Evolutionary conservation across 2,797 vertebrate genomes (phyloP).

Genomic region (Nasua narica): DNA sequence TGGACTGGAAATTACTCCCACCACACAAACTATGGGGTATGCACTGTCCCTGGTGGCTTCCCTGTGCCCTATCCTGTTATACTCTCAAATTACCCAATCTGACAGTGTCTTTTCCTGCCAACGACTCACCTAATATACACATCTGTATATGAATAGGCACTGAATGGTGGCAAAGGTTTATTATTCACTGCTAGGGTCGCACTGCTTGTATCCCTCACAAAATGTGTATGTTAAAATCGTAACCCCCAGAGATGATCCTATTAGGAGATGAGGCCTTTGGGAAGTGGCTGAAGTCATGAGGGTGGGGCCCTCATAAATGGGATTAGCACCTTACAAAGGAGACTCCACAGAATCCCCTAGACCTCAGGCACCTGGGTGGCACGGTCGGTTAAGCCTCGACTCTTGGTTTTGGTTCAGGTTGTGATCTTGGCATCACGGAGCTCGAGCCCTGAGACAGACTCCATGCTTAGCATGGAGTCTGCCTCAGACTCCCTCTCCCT

Average conservation of each 20-base stretch:
- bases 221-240: background rate
- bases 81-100: background rate
- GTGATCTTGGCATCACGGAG: background rate
- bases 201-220: background rate
- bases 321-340: background rate
- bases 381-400: background rate
- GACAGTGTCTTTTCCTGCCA: background rate
- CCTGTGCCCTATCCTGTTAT: background rate
- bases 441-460: background rate
- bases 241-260: background rate
- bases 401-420: background rate
- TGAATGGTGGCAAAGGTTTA: background rate
- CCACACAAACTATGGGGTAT: background rate
- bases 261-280: background rate
- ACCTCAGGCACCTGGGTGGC: background rate
- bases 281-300: background rate
- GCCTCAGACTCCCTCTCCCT: background rate
- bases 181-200: background rate
- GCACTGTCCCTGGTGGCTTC: background rate
- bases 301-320: background rate
- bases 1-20: background rate
- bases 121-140: background rate
- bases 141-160: background rate
- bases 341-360: background rate
- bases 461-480: background rate